These are phyloP conservation scores for Aramus guarauna DNA, from an alignment of 2,113 vertebrate species.

Conservation along the genomic window DNA sequence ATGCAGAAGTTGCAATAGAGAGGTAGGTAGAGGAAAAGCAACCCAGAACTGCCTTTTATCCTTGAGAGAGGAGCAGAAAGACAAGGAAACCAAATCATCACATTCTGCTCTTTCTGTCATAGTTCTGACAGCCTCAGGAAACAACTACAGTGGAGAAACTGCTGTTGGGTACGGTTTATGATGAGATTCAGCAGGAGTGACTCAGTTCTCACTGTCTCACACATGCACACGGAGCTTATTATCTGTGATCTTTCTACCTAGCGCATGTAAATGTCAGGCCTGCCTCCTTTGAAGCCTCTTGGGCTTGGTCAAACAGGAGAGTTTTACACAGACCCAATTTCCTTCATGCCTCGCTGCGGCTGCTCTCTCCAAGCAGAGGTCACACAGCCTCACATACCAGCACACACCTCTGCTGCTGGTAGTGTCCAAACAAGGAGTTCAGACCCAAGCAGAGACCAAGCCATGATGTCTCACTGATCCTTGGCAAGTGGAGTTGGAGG, in stretches of 20 bases:
- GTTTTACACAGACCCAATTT: neutral
- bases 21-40: neutral
- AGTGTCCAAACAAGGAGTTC: neutral
- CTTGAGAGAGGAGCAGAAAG: neutral
- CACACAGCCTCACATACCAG: neutral
- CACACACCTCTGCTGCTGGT: neutral
- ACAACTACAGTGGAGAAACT: neutral
- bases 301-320: neutral
- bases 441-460: neutral
- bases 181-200: slow-evolving; percentile 6
- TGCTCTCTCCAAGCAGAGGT: neutral
- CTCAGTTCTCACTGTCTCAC: neutral
- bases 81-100: neutral
- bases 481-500: neutral
- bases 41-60: slow-evolving; percentile 18
- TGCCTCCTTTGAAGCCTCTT: neutral
- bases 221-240: neutral
- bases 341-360: rapidly evolving
- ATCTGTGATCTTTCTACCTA: neutral
- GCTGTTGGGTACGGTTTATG: neutral
- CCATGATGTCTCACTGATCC: neutral
- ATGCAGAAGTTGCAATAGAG: neutral
- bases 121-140: neutral
- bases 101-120: neutral
- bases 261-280: slow-evolving; percentile 8